Conservation (phyloP, 2,888 invertebrate genomes). For the Melieria crassipennis region DNA sequence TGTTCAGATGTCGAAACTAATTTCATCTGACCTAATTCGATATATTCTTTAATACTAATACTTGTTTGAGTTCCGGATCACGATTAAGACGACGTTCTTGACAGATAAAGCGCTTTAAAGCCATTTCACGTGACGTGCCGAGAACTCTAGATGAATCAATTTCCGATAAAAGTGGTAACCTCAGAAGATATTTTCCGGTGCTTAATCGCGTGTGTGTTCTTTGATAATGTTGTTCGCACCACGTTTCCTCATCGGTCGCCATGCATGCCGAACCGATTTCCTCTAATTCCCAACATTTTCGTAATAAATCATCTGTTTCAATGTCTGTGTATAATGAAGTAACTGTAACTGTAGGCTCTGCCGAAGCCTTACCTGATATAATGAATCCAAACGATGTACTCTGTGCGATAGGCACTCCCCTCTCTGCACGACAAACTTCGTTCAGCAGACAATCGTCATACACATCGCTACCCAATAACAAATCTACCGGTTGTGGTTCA, state of each 20-base stretch:
- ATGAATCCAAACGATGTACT: slow-evolving; percentile 31
- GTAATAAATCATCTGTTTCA: slow-evolving; percentile 22
- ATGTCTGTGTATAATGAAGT: slow-evolving; percentile 20
- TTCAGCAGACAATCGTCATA: slow-evolving; percentile 19
- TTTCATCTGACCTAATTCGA: slow-evolving; percentile 32
- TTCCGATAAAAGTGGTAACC: slow-evolving; percentile 20
- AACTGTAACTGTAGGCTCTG: background rate
- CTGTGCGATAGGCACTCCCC: slow-evolving; percentile 24
- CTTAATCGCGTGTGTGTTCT: slow-evolving; percentile 2
- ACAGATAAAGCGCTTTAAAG: slow-evolving; percentile 28
- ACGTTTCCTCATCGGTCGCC: background rate
- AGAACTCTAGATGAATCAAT: slow-evolving; percentile 8
- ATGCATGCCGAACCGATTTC: background rate
- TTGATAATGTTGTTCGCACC: slow-evolving; percentile 19
- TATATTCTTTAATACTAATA: slow-evolving; percentile 32
- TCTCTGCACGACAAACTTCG: slow-evolving; percentile 8
- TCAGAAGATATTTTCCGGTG: slow-evolving; percentile 18
- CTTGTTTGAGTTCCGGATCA: slow-evolving; percentile 1
- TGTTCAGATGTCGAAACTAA: slow-evolving; percentile 6
- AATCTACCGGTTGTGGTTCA: slow-evolving; percentile 20
- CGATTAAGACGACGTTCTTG: slow-evolving; percentile 8
- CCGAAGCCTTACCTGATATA: slow-evolving; percentile 11
- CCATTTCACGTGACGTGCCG: slow-evolving; percentile 24
- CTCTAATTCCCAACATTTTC: slow-evolving; percentile 24
- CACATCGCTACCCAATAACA: slow-evolving; percentile 22